Evolutionary conservation across 2,113 vertebrate genomes (phyloP).

Genomic region (Myodes glareolus): DNA sequence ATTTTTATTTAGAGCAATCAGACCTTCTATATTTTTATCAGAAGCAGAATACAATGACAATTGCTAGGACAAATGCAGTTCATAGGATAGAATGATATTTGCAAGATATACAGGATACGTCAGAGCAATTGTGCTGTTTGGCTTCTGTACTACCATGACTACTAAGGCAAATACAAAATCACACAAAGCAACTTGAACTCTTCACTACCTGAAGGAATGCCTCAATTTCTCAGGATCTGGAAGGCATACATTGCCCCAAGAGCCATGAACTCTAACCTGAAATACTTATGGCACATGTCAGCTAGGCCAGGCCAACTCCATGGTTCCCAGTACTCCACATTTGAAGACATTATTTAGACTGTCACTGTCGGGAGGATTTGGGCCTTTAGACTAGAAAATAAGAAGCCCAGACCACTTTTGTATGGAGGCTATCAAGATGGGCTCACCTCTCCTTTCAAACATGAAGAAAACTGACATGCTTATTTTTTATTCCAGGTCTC

Average conservation of each 20-base stretch:
- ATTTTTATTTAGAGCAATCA: not conserved
- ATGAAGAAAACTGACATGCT: not conserved
- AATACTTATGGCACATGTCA: not conserved
- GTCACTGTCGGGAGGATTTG: not conserved
- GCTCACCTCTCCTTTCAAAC: not conserved
- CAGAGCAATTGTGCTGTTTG: not conserved
- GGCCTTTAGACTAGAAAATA: not conserved
- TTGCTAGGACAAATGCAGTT: not conserved
- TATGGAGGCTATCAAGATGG: not conserved
- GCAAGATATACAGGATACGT: not conserved
- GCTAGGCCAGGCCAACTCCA: not conserved
- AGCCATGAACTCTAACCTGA: not conserved
- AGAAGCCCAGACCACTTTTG: not conserved
- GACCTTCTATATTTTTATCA: not conserved
- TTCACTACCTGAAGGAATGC: not conserved
- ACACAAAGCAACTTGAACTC: not conserved
- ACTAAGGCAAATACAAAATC: not conserved
- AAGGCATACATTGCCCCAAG: not conserved
- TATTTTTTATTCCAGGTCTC: not conserved
- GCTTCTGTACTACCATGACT: not conserved
- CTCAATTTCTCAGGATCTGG: not conserved
- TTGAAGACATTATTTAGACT: not conserved
- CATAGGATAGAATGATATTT: not conserved
- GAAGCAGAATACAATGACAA: not conserved
- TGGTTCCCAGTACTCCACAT: not conserved